Base-by-base conservation (phyloP, 2,888 invertebrate genomes). In the Nebria salina region DNA sequence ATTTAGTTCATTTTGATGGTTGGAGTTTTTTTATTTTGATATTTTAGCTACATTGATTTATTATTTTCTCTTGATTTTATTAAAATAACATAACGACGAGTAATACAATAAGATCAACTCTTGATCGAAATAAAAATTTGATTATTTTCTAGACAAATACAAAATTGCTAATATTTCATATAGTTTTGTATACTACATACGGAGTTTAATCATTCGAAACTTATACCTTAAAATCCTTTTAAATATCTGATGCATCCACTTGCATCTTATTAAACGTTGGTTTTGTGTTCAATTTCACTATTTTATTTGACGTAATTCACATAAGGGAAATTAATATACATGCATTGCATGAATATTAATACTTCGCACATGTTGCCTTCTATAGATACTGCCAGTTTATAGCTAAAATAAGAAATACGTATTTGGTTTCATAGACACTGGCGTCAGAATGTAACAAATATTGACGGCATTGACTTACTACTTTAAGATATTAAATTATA, bases 311-410 rank as follows among this genome's bases (percentile, higher is more conserved):
- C 34, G 72, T 77, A 72, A 72, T 77, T 72, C 25, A 54, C 54
- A 26, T 15, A 64, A 77, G 72, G 34, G n/a, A 73, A 74, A 78
- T 73, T 78, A 78, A 78, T 78, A 74, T 74, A 73, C 73, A 65
- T 20, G 66, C 73, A 73, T 41, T 73, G 66, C 78, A 78, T 72
- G 73, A 73, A 78, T 78, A 41, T 74, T 66, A 73, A 72, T 78
- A 78, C 34, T 70, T 54, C 6, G 54, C 54, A 54, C 13, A 54
- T 0, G 54, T 8, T 54, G 54, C 54, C 13, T 54, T 54, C 54
- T 5, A 54, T 54, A 8, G 54, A 8, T 54, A 8, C 7, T 54
- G 54, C 7, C 43, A 9, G 54, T 54, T 8, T 54, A 54, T 54
- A 8, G 54, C 54, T 20, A 20, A 20, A 20, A 20, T 0, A 1